Percentiles rank a stretch among this genome's conserved stretches.
phyloP scores from a whole-genome alignment of 2,113 vertebrate genomes.

The Rhombomys opimus region DNA sequence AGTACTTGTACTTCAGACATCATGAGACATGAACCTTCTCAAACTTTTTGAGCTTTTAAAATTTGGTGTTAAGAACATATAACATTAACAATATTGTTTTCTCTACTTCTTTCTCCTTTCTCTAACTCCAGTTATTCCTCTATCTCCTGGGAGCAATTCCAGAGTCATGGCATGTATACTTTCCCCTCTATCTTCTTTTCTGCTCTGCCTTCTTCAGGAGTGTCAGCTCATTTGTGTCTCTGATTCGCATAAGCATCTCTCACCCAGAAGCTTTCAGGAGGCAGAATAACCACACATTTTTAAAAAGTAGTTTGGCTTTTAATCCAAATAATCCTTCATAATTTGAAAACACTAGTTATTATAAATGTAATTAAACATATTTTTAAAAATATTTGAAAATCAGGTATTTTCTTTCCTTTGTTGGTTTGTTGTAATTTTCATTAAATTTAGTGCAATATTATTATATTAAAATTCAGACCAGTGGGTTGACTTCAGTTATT shows the following conservation, averaged over 20 bases:
- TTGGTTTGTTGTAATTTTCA: slow-evolving; percentile 8
- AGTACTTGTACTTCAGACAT: not conserved
- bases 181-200: not conserved
- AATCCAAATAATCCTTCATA: slow-evolving; percentile 22
- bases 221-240: not conserved
- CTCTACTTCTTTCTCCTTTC: not conserved
- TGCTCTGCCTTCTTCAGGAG: not conserved
- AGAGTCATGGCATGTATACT: not conserved
- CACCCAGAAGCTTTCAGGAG: not conserved
- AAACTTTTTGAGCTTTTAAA: not conserved
- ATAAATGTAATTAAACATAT: slow-evolving; percentile 25
- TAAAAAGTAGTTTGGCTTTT: not conserved
- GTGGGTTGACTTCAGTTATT: slow-evolving; percentile 57
- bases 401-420: not conserved
- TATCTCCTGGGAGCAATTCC: not conserved
- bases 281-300: not conserved
- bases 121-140: not conserved
- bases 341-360: slow-evolving; percentile 47
- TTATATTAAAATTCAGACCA: slow-evolving; percentile 17
- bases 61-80: not conserved
- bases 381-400: not conserved
- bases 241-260: not conserved
- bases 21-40: not conserved
- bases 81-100: not conserved
- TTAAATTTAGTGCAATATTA: slow-evolving; percentile 11